Conservation (phyloP, 2,888 invertebrate species). For the Plagodis pulveraria region DNA sequence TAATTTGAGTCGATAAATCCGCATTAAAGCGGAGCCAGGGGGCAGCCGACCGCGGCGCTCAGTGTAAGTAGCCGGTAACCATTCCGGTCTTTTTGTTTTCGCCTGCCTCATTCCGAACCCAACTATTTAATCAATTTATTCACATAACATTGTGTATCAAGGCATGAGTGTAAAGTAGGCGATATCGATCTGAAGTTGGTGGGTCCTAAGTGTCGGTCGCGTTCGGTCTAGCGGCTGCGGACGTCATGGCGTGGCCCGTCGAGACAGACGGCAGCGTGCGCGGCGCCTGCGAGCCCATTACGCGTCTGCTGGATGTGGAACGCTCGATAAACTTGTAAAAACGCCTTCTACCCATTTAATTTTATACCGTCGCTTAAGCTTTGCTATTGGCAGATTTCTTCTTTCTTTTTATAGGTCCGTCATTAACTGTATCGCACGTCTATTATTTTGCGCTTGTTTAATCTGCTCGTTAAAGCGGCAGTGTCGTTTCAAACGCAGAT, state of each 20-base stretch:
- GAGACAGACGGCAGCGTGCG: conserved; percentile 79
- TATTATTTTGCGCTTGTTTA: conserved; percentile 70
- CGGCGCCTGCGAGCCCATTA: conserved; percentile 82
- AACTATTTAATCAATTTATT: conserved; percentile 57
- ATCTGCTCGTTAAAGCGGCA: conserved; percentile 57
- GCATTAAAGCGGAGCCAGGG: conserved; percentile 77
- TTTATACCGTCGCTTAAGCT: conserved; percentile 81
- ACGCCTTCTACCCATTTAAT: conserved; percentile 83
- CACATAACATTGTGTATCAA: conserved; percentile 36
- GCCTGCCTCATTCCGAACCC: conserved; percentile 51
- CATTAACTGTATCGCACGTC: conserved; percentile 75
- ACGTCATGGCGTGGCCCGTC: conserved; percentile 60
- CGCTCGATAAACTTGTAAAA: conserved; percentile 85
- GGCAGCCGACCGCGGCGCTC: conserved; percentile 73
- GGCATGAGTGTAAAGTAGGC: conserved; percentile 34
- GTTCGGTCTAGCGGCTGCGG: conserved; percentile 50
- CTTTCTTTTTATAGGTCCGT: conserved; percentile 71
- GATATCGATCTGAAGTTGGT: conserved; percentile 63
- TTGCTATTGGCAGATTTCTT: conserved; percentile 82
- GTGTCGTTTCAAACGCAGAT: conserved; percentile 51
- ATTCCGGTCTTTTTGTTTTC: conserved; percentile 73
- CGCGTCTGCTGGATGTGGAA: conserved; percentile 80
- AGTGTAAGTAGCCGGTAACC: conserved; percentile 65
- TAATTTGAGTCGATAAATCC: conserved; percentile 84
- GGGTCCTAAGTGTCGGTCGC: conserved; percentile 52